Evolutionary conservation across 2,888 invertebrate genomes (phyloP), one percentile per base, ranked within the genome.

Genomic region (Punctoribates punctum): DNA sequence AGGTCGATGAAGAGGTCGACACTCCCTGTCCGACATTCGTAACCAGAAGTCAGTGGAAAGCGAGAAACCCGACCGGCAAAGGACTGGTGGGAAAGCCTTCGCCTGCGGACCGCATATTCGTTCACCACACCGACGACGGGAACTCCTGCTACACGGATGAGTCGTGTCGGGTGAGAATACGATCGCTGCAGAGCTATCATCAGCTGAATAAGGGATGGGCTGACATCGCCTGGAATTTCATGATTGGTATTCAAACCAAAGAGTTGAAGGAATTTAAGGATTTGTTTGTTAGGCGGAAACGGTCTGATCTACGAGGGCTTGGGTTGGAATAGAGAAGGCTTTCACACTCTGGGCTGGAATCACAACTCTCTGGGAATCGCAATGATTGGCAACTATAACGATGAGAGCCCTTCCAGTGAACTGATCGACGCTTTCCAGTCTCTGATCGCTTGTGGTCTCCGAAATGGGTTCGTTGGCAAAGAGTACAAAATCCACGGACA

Each of bases 171-270:
- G 38, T 38, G 2, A 57, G 73, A 57, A 9, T 77, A 11, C 23
- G 62, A 42, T 23, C 60, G 13, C 75, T 73, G 5, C 77, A 77
- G 54, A 46, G 34, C 13, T 73, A 75, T 57, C 60, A 72, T 54
- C 77, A 77, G 72, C 34, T 34, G 17, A 42, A 62, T 20, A 75
- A 77, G 29, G 17, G 34, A 15, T 77, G 76, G 76, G 46, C 75
- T 27, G 77, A 77, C 27, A 77, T 77, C 48, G 62, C 74, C 25
- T 77, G 74, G 74, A 77, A 77, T 73, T 75, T 77, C 8, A 25
- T 77, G 27, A 77, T 77, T 13, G 70, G 70, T 65, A 27, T 17
- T 27, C 25, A 65, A 34, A 13, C 13, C 3, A 27, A 23, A n/a
- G n/a, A n/a, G n/a, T n/a, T n/a, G 5, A 23, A 34, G 17, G 20